Evolutionary conservation across 1,140 invertebrate genomes (phyloP).

Genomic region (Pogonomyrmex barbatus): DNA sequence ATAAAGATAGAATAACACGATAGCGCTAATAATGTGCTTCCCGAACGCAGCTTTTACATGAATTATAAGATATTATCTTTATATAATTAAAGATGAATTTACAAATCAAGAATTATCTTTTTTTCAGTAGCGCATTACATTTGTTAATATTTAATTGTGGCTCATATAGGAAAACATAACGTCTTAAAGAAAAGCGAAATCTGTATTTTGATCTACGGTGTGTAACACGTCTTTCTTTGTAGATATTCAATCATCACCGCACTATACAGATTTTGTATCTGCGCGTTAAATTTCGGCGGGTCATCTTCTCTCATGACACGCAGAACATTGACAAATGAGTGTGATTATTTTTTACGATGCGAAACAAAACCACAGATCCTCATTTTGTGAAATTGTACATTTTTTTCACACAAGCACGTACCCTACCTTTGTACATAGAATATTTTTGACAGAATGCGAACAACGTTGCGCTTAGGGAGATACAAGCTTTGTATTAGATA

Average conservation of each 20-base stretch:
- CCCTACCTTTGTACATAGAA: constrained; percentile 69
- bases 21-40: too few relatives aligned
- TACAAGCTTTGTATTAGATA: constrained; percentile 68
- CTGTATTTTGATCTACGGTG: not conserved
- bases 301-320: not conserved
- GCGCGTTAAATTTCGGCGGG: not conserved
- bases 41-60: not conserved
- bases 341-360: not conserved
- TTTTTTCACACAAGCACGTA: constrained; percentile 38
- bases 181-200: not conserved
- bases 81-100: constrained; percentile 14
- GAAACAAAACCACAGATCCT: constrained; percentile 31
- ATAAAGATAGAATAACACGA: too few relatives aligned
- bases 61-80: not conserved
- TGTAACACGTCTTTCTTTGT: not conserved
- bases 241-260: constrained; percentile 1
- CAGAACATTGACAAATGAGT: not conserved
- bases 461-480: constrained; percentile 57
- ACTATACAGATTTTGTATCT: not conserved
- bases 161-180: not conserved
- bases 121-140: constrained; percentile 4
- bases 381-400: constrained; percentile 10
- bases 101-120: not conserved
- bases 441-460: constrained; percentile 74
- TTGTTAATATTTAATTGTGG: not conserved